phyloP scores from a whole-genome alignment of 2,888 invertebrate genomes.

The Hipparchia semele region DNA sequence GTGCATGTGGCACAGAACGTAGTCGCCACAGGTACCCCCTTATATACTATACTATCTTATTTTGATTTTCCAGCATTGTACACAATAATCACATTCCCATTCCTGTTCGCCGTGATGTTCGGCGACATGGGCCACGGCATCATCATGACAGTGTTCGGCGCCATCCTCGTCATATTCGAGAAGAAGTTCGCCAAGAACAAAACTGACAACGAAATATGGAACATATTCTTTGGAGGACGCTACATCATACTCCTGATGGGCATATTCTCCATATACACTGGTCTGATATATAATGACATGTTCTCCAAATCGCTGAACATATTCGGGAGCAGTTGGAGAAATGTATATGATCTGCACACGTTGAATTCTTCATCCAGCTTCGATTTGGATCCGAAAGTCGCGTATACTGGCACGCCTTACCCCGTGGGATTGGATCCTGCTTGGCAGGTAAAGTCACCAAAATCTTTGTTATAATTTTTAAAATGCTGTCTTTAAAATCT shows the following conservation, averaged over 20 bases:
- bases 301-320: slow-evolving; percentile 98
- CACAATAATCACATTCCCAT: slow-evolving; percentile 89
- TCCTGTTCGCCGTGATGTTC: slow-evolving; percentile 91
- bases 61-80: slow-evolving; percentile 82
- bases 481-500: not conserved
- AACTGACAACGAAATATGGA: slow-evolving; percentile 92
- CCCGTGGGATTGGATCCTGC: slow-evolving; percentile 88
- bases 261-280: slow-evolving; percentile 98
- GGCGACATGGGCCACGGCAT: slow-evolving; percentile 89
- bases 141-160: slow-evolving; percentile 85
- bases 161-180: slow-evolving; percentile 85
- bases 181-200: slow-evolving; percentile 80
- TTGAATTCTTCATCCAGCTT: slow-evolving; percentile 56
- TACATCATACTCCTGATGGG: slow-evolving; percentile 99
- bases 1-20: too few relatives aligned
- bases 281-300: slow-evolving; percentile 98
- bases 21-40: too few relatives aligned
- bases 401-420: slow-evolving; percentile 81
- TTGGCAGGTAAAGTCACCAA: slow-evolving; percentile 81
- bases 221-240: slow-evolving; percentile 98
- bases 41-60: too few relatives aligned
- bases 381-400: slow-evolving; percentile 72
- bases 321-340: slow-evolving; percentile 89
- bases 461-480: not conserved
- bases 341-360: slow-evolving; percentile 63